Base-by-base conservation (phyloP, 2,888 invertebrate genomes). In the Cantharis rufa region DNA sequence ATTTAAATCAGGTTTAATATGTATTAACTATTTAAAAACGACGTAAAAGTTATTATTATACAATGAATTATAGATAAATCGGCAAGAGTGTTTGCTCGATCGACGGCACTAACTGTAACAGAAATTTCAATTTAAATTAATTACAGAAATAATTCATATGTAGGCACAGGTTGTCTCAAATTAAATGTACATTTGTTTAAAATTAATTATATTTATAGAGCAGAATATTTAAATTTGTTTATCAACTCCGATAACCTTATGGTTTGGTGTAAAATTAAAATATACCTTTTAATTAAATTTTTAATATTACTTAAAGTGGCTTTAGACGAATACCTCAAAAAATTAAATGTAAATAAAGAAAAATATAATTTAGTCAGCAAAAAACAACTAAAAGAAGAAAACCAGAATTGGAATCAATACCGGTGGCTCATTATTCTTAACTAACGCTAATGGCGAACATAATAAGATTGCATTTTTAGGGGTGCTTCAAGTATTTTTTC, bases 101-200 rank as follows among this genome's bases (percentile, higher is more conserved):
- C 74, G 63, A 74, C 77, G 63, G 77, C 77, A 74, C 77, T 77
- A 62, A 77, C 77, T 77, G 77, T n/a, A 77, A 77, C 63, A 69
- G 64, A 72, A 76, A 48, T 48, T 48, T n/a, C 5, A 48, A 48
- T 48, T 48, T 48, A 48, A 48, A 48, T 48, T 48, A 48, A 48
- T 48, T 48, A n/a, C n/a, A n/a, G 48, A 48, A 7, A 7, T 48
- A 48, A 7, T 13, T n/a, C n/a, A 32, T 32, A 5, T 13, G 5
- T 48, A 48, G n/a, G n/a, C 48, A 48, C 48, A 48, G 48, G n/a
- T 48, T 48, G 48, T 48, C 48, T 48, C 48, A 48, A 48, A 32
- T 13, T 32, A 32, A 32, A 32, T 32, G n/a, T 32, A 24, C 24
- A 24, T 24, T 24, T 1, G 9, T 24, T 24, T 24, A 24, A 24